Percentiles rank a stretch among this genome's conserved stretches.
Evolutionary conservation across 2,888 invertebrate species (phyloP).

Genomic region (Theretra japonica): DNA sequence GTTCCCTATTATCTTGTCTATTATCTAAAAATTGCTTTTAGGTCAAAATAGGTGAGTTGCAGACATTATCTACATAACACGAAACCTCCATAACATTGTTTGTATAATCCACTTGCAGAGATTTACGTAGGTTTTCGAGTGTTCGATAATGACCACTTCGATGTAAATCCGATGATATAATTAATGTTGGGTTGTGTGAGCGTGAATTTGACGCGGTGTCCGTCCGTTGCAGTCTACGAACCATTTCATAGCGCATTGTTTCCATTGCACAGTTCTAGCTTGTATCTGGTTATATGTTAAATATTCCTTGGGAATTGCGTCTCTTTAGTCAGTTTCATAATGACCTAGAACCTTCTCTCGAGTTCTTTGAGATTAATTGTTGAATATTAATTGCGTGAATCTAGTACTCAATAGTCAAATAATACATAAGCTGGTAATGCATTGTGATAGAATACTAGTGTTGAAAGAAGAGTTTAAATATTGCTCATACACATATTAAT

Average conservation of each 20-base stretch:
- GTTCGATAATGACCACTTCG: slow-evolving; percentile 1
- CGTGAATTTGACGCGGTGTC: slow-evolving; percentile 13
- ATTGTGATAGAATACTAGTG: too few species aligned
- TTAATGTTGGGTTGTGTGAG: neutral
- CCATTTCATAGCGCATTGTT: neutral
- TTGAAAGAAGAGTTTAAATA: too few species aligned
- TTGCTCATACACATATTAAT: too few species aligned
- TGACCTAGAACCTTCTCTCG: neutral
- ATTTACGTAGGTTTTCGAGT: neutral
- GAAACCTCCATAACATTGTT: too few species aligned
- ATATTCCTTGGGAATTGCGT: neutral
- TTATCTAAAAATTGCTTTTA: too few species aligned
- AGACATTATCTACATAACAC: too few species aligned
- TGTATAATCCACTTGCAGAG: neutral
- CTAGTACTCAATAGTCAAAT: too few species aligned
- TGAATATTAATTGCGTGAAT: too few species aligned
- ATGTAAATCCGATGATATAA: slow-evolving; percentile 17
- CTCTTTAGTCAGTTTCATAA: neutral
- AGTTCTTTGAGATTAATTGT: too few species aligned
- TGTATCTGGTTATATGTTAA: neutral
- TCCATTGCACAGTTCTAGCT: neutral
- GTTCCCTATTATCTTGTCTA: too few species aligned
- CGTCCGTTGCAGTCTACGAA: neutral
- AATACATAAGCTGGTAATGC: too few species aligned
- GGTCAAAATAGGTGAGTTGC: too few species aligned